Conservation (phyloP, 2,888 invertebrate species). For the Hydraecia micacea region DNA sequence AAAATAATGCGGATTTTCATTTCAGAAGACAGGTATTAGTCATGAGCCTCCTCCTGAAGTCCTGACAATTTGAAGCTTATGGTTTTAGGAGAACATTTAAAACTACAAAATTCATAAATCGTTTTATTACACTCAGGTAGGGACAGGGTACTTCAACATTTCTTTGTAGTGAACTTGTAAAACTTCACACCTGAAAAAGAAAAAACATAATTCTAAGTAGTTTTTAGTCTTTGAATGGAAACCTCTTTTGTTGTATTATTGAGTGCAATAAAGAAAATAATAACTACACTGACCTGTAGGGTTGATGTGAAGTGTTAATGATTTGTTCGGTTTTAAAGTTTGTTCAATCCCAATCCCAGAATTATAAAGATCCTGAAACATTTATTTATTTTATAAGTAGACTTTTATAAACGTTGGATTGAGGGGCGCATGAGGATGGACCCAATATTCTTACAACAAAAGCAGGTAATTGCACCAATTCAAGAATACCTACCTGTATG, state of each 20-base stretch:
- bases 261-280: too few species aligned
- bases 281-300: slow-evolving; percentile 81
- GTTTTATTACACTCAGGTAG: slow-evolving; percentile 3
- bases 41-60: too few species aligned
- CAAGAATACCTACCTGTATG: slow-evolving; percentile 75
- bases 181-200: slow-evolving; percentile 80
- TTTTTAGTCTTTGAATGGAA: too few species aligned
- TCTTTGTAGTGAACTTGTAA: slow-evolving; percentile 78
- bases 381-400: neutral
- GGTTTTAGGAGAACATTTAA: neutral
- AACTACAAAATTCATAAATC: neutral
- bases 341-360: slow-evolving; percentile 71
- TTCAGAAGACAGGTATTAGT: neutral
- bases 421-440: neutral
- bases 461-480: neutral
- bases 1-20: neutral
- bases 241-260: neutral
- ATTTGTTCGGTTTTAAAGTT: slow-evolving; percentile 71
- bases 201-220: too few species aligned
- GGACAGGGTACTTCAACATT: neutral
- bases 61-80: neutral
- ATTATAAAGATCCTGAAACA: slow-evolving; percentile 87
- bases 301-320: slow-evolving; percentile 86
- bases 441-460: neutral
- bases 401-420: neutral